Evolutionary conservation across 2,797 vertebrate species (phyloP), one percentile per base, ranked within the genome.

Genomic region (Semaprochilodus insignis): DNA sequence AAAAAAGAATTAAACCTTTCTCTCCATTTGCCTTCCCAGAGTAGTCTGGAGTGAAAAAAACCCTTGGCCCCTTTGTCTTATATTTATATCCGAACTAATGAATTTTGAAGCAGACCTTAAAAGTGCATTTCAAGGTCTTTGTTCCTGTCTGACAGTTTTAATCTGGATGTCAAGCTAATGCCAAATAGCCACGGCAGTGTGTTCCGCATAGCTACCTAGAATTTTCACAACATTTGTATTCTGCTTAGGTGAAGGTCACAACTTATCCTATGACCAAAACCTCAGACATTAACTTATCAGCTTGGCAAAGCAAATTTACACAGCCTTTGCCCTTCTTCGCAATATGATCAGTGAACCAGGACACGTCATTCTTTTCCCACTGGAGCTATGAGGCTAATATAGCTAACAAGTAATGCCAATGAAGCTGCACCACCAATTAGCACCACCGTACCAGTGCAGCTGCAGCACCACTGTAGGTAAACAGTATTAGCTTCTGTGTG

Each of bases 1-100:
- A 74, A 70, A 44, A 65, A 85, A 25, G 7, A 70, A 60, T 31
- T 21, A 4, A 80, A 86, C 71, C 34, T 11, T 63, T 76, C n/a
- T 75, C 78, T 74, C 67, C 81, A 27, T 81, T 83, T 73, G 59
- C 23, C 74, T 85, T 36, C 23, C 74, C 25, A 63, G 69, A 80
- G 19, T 36, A 34, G 17, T n/a, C 60, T 73, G 59, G 57, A 63
- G 44, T 59, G 16, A 71, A 31, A 63, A 44, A 54, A 74, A 54
- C 54, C n/a, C 48, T 31, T 27, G 15, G 44, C 17, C 17, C 21
- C 2, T 23, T 62, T 48, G 31, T 17, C 21, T 11, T 48, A 52
- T 66, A 77, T 81, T 81, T 73, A 73, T 76, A 16, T 60, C n/a
- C 25, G n/a, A 81, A 85, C 21, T 54, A 78, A 70, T 75, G 19